Evolutionary conservation across 1,140 invertebrate species (phyloP).

Genomic region (Aphelenchoides fujianensis): DNA sequence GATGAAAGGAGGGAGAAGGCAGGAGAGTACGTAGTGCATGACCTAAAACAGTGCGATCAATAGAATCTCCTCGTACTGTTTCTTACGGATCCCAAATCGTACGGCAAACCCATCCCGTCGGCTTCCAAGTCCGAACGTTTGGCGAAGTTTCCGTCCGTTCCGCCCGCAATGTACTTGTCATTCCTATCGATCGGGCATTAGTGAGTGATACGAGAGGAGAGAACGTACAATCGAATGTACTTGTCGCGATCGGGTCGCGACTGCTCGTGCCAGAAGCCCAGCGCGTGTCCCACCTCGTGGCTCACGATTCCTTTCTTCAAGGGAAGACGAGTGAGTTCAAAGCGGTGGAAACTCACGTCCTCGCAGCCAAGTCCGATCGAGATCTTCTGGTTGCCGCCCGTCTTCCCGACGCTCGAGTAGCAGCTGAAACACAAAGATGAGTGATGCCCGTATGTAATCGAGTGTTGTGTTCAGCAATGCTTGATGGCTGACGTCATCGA

Average conservation of each 20-base stretch:
- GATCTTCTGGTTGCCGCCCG: slow-evolving; percentile 55
- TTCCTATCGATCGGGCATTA: slow-evolving; percentile 27
- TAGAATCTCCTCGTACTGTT: no score
- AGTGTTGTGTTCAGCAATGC: no score
- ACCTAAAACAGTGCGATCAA: no score
- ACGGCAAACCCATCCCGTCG: slow-evolving; percentile 60
- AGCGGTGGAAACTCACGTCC: slow-evolving; percentile 57
- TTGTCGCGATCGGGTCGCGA: slow-evolving; percentile 63
- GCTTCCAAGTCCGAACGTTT: slow-evolving; percentile 50
- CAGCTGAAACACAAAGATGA: slow-evolving; percentile 45
- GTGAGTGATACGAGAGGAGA: not conserved
- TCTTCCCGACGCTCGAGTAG: slow-evolving; percentile 58
- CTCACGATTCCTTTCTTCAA: slow-evolving; percentile 60
- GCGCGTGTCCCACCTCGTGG: slow-evolving; percentile 66
- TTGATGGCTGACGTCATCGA: no score
- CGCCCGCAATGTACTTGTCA: slow-evolving; percentile 55
- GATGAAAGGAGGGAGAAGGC: no score
- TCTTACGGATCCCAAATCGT: slow-evolving; percentile 59
- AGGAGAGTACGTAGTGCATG: slow-evolving; percentile 62
- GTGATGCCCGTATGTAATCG: not conserved
- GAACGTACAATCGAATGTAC: slow-evolving; percentile 55
- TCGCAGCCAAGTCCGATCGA: slow-evolving; percentile 60
- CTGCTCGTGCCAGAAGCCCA: slow-evolving; percentile 66
- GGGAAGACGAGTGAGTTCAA: slow-evolving; percentile 56
- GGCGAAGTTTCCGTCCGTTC: slow-evolving; percentile 56